Evolutionary conservation across 1,140 invertebrate genomes (phyloP).

Genomic region (Heliothis virescens): DNA sequence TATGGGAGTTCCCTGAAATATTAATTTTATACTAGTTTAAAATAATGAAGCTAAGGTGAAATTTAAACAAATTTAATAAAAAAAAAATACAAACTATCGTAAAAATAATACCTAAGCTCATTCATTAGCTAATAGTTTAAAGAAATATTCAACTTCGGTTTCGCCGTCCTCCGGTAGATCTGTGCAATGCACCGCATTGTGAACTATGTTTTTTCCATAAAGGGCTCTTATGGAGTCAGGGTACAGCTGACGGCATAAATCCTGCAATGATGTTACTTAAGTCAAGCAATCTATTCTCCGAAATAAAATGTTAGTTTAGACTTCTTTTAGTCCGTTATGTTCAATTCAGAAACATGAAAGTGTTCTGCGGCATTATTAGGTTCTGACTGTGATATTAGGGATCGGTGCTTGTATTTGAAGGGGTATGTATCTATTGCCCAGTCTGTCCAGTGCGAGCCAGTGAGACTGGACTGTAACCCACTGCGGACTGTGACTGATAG

Average conservation of each 20-base stretch:
- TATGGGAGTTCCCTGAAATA: no score
- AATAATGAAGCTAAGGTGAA: no score
- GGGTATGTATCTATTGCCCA: no score
- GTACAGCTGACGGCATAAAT: constrained; percentile 93
- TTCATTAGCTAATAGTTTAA: constrained; percentile 88
- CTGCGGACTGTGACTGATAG: not conserved
- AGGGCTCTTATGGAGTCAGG: constrained; percentile 94
- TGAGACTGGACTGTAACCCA: no score
- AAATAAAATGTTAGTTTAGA: no score
- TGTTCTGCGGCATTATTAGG: no score
- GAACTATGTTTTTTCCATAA: constrained; percentile 93
- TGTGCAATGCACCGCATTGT: constrained; percentile 94
- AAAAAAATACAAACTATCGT: constrained; percentile 60
- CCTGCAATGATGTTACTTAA: constrained; percentile 83
- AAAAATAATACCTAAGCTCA: constrained; percentile 34
- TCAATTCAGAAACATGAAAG: no score
- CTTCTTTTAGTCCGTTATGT: no score
- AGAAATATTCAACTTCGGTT: constrained; percentile 94
- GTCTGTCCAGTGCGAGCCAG: no score
- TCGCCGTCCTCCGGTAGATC: constrained; percentile 95
- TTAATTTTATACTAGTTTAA: no score
- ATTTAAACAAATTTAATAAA: constrained; percentile 41
- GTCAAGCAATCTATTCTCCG: not conserved
- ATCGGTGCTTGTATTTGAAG: not conserved
- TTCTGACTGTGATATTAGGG: not conserved